phyloP scores from a whole-genome alignment of 2,888 invertebrate species.

The Diaperis boleti region DNA sequence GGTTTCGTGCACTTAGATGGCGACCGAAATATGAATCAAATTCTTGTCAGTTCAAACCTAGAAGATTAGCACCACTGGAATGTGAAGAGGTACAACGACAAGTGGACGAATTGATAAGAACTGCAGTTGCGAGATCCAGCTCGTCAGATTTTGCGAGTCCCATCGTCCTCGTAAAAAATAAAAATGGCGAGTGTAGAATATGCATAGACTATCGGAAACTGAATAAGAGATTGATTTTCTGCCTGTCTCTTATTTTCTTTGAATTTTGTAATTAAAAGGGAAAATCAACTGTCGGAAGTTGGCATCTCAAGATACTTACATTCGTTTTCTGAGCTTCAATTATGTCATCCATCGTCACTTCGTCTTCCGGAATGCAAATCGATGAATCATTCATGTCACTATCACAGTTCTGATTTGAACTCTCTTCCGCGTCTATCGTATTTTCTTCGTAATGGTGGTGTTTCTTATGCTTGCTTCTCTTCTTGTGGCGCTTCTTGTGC shows the following conservation, averaged over 20 bases:
- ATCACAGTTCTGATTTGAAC: slow-evolving; percentile 4
- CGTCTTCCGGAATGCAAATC: slow-evolving; percentile 60
- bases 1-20: too few species aligned
- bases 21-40: too few species aligned
- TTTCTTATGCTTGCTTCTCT: slow-evolving; percentile 83
- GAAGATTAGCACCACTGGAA: too few species aligned
- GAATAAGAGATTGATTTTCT: too few species aligned
- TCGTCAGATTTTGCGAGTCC: too few species aligned
- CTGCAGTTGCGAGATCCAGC: too few species aligned
- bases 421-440: slow-evolving; percentile 45
- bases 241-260: slow-evolving; percentile 69
- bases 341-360: slow-evolving; percentile 64
- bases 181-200: too few species aligned
- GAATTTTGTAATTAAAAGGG: slow-evolving; percentile 57
- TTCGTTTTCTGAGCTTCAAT: slow-evolving; percentile 56
- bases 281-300: slow-evolving; percentile 16
- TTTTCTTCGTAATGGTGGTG: slow-evolving; percentile 73
- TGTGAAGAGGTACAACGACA: too few species aligned
- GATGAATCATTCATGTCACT: slow-evolving; percentile 29
- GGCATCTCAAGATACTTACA: slow-evolving; percentile 49
- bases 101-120: too few species aligned
- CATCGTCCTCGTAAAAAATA: too few species aligned
- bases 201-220: too few species aligned
- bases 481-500: slow-evolving; percentile 81
- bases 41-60: too few species aligned